These are phyloP conservation scores for Caenorhabditis plicata DNA, from an alignment of 2,888 invertebrate species.

Conservation along the genomic window DNA sequence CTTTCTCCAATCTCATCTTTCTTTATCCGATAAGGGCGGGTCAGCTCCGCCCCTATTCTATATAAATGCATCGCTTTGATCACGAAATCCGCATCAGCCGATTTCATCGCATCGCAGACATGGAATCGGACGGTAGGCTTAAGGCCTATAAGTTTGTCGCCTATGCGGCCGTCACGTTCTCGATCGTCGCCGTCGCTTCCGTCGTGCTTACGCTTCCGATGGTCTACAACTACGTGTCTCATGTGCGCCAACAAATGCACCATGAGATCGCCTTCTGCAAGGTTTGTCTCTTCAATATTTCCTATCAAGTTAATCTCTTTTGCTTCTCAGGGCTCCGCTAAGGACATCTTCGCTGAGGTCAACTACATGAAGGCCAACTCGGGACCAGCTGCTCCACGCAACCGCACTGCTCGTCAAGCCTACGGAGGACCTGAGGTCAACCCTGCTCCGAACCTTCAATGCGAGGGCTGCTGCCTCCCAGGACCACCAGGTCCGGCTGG, in stretches of 20 bases:
- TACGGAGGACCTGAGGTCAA: constrained; percentile 60
- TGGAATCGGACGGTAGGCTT: constrained; percentile 64
- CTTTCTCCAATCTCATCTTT: background rate
- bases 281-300: constrained; percentile 33
- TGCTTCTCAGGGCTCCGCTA: constrained; percentile 61
- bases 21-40: constrained; percentile 13
- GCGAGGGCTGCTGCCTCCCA: constrained; percentile 55
- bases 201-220: constrained; percentile 65
- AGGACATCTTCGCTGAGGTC: constrained; percentile 65
- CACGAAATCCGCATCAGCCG: constrained; percentile 23
- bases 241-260: constrained; percentile 65
- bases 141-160: constrained; percentile 66
- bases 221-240: constrained; percentile 63
- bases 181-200: constrained; percentile 65
- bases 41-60: background rate
- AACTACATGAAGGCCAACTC: constrained; percentile 63
- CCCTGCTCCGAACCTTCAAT: constrained; percentile 51
- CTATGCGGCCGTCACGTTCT: constrained; percentile 65
- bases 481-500: constrained; percentile 63
- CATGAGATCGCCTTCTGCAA: constrained; percentile 65
- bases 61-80: constrained; percentile 9
- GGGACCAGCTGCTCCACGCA: constrained; percentile 48
- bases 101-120: constrained; percentile 24
- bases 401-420: constrained; percentile 64
- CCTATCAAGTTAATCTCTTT: constrained; percentile 1